Evolutionary conservation across 2,797 vertebrate species (phyloP).

Genomic region (Lepidocolaptes lacrymiger): DNA sequence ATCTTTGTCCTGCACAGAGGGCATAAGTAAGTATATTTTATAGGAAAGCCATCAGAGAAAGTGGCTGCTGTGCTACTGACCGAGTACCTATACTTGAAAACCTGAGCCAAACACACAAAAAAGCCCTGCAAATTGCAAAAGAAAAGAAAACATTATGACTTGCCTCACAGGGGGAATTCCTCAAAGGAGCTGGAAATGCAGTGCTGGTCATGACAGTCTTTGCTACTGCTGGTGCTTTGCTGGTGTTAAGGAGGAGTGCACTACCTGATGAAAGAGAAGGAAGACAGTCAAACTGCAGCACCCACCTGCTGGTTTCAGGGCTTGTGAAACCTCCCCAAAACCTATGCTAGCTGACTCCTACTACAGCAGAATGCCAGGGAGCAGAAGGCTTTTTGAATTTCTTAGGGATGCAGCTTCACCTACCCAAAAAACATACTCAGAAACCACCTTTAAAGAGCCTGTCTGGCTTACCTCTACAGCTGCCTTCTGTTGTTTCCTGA

Average conservation of each 20-base stretch:
- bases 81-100: not conserved
- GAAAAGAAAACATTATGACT: slow-evolving; percentile 65
- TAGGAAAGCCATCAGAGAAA: not conserved
- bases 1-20: not conserved
- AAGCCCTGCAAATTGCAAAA: not conserved
- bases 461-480: not conserved
- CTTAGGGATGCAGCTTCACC: not conserved
- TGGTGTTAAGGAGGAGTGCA: slow-evolving; percentile 84
- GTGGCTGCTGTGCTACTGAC: not conserved
- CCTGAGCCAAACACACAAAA: not conserved
- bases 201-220: slow-evolving; percentile 82
- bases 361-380: not conserved
- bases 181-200: slow-evolving; percentile 89
- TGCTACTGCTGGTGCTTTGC: slow-evolving; percentile 73
- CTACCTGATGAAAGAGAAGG: slow-evolving; percentile 74
- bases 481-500: not conserved
- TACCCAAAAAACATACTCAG: not conserved
- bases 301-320: not conserved
- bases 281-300: not conserved
- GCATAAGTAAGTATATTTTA: not conserved
- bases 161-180: slow-evolving; percentile 91
- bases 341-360: not conserved
- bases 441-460: not conserved
- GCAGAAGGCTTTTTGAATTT: not conserved
- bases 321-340: not conserved